A percentile compares a stretch with the other conserved stretches of the same genome.
These are phyloP conservation scores for Clarias macrocephalus DNA, from an alignment of 2,113 vertebrate species.

Conservation along the genomic window DNA sequence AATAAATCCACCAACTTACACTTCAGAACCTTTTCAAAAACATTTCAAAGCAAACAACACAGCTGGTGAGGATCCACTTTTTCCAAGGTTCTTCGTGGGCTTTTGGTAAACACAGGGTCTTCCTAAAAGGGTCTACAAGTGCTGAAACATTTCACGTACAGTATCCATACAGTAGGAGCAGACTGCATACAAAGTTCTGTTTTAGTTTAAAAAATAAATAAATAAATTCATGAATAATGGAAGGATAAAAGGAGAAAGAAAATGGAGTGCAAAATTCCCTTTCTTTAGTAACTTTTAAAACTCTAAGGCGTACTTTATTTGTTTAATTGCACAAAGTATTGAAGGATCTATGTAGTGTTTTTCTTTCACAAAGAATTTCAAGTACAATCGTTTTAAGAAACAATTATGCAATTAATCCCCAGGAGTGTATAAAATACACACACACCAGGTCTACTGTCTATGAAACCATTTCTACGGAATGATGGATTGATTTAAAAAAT, in stretches of 20 bases:
- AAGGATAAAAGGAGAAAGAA: background rate
- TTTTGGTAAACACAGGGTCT: background rate
- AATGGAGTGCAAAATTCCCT: background rate
- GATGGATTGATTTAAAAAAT: background rate
- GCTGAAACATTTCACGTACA: too few species aligned
- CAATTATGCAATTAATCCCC: background rate
- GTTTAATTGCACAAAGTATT: background rate
- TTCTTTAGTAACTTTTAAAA: background rate
- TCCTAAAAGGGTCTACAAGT: background rate
- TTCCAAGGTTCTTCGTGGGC: background rate
- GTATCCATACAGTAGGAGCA: too few species aligned
- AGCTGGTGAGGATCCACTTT: background rate
- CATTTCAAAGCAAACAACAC: background rate
- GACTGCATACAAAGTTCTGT: background rate
- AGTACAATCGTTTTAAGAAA: background rate
- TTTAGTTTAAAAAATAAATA: too few species aligned
- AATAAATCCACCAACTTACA: background rate
- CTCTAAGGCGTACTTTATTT: background rate
- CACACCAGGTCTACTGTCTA: too few species aligned
- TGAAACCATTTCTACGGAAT: background rate
- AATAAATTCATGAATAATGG: background rate
- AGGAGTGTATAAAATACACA: background rate
- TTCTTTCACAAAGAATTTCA: background rate
- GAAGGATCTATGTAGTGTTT: background rate
- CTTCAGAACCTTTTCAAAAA: background rate